Conservation (phyloP, 2,888 invertebrate species). For the Helleia helle region DNA sequence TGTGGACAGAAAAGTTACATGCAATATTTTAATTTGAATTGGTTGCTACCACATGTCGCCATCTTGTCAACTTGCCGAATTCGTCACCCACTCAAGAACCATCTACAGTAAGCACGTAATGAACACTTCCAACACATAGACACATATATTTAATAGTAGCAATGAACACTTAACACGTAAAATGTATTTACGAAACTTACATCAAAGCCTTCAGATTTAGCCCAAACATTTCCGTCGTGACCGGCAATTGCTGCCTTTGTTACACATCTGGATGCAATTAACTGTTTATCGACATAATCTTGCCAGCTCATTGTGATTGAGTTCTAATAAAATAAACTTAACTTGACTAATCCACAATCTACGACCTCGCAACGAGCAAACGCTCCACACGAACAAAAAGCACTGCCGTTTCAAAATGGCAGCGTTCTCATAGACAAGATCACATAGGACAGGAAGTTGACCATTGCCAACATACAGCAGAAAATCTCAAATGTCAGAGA, state of each 20-base stretch:
- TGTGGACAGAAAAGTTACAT: background rate
- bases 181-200: slow-evolving; percentile 77
- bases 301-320: slow-evolving; percentile 93
- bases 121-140: slow-evolving; percentile 35
- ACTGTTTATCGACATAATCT: slow-evolving; percentile 98
- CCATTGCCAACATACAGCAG: slow-evolving; percentile 30
- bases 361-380: slow-evolving; percentile 66
- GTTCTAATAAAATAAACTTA: slow-evolving; percentile 72
- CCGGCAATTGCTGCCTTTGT: slow-evolving; percentile 96
- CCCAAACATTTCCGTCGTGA: slow-evolving; percentile 96
- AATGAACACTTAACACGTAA: slow-evolving; percentile 37
- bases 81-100: slow-evolving; percentile 42
- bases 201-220: slow-evolving; percentile 93
- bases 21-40: slow-evolving; percentile 35
- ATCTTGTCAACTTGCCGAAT: slow-evolving; percentile 70
- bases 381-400: slow-evolving; percentile 74
- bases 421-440: slow-evolving; percentile 51
- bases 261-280: slow-evolving; percentile 95
- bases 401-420: slow-evolving; percentile 73
- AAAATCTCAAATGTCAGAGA: background rate
- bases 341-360: slow-evolving; percentile 65
- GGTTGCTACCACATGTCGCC: slow-evolving; percentile 68
- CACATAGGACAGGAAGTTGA: slow-evolving; percentile 38
- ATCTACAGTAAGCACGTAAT: background rate
- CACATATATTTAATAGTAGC: slow-evolving; percentile 8